Base-by-base conservation (phyloP, 2,113 vertebrate genomes). In the Mirounga angustirostris region DNA sequence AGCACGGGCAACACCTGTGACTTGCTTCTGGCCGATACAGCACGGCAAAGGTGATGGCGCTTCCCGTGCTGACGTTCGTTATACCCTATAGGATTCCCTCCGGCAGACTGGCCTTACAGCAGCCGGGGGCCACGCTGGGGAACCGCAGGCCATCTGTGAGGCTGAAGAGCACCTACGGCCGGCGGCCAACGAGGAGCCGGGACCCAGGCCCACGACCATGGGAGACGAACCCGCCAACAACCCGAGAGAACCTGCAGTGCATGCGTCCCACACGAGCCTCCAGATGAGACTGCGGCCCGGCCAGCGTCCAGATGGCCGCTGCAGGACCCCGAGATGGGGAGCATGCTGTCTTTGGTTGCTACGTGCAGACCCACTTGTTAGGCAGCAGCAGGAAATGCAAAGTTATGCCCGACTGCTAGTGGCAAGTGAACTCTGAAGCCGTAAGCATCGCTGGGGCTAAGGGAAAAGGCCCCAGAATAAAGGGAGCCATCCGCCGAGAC, bases 211-310 rank as follows among this genome's bases (percentile, higher is more conserved):
- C 5, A 9, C 33, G 2, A 28, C 73, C 40, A 7, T 13, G 21
- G 33, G 30, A 14, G 11, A 58, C 19, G 1, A n/a, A n/a, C 33
- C 50, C 78, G 2, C 78, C 10, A 7, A 54, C 50, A 21, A 12
- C 30, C 15, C 0, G 14, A 54, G 18, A 8, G 30, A n/a, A 11
- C 52, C 4, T 36, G 79, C 0, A 6, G 52, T 22, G 50, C 2
- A 2, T 0, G 19, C 52, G 2, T 58, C 78, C 46, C 33, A 22
- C 33, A 6, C 19, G 3, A 21, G 79, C 52, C 52, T 56, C 76
- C 52, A 54, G 78, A 65, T 6, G 78, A 6, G 78, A n/a, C 78
- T 10, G 30, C 30, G 5, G 30, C 63, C 28, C 28, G 2, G 26
- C 63, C 24, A 12, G 24, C 4, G 24, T 26, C 24, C 59, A 26